phyloP scores from a whole-genome alignment of 2,797 vertebrate genomes.

The Cyprinodon diabolis region DNA sequence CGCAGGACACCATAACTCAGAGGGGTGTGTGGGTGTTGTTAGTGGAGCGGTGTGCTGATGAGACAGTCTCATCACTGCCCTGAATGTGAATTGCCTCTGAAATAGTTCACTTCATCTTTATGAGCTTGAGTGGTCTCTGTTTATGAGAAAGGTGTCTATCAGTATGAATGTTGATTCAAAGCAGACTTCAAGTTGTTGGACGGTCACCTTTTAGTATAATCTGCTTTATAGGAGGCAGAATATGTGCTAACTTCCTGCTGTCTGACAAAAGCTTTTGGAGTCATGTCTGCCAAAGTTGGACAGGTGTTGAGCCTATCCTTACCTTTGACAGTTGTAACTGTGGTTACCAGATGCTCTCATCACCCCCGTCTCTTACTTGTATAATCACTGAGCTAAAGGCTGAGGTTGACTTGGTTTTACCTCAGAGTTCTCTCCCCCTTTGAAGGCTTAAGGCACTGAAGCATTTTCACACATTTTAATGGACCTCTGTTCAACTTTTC shows the following conservation, averaged over 20 bases:
- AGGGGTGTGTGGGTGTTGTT: conserved; percentile 15
- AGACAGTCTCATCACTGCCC: conserved; percentile 30
- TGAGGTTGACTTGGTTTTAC: conserved; percentile 32
- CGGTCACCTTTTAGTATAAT: conserved; percentile 69
- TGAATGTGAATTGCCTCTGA: conserved; percentile 44
- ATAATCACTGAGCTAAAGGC: conserved; percentile 30
- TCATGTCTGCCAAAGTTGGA: conserved; percentile 41
- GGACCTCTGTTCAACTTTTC: conserved; percentile 63
- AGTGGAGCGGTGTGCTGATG: conserved; percentile 34
- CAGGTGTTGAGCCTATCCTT: conserved; percentile 52
- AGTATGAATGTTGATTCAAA: conserved; percentile 1
- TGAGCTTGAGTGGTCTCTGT: conserved; percentile 29
- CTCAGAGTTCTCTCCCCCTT: conserved; percentile 25
- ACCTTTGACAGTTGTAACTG: conserved; percentile 41
- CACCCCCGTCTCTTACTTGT: conserved; percentile 29
- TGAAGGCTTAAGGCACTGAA: conserved; percentile 53
- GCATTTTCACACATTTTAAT: conserved; percentile 65
- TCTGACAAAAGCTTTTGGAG: conserved; percentile 28
- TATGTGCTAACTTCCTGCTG: conserved; percentile 44
- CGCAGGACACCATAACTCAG: conserved; percentile 15
- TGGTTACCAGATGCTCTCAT: conserved; percentile 63
- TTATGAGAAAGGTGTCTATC: conserved; percentile 18
- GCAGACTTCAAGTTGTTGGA: conserved; percentile 24
- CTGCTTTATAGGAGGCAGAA: conserved; percentile 50
- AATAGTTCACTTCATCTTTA: conserved; percentile 54